Evolutionary conservation across 1,140 invertebrate genomes (phyloP), one percentile per base, ranked within the genome.

Genomic region (Diachasma alloeum): DNA sequence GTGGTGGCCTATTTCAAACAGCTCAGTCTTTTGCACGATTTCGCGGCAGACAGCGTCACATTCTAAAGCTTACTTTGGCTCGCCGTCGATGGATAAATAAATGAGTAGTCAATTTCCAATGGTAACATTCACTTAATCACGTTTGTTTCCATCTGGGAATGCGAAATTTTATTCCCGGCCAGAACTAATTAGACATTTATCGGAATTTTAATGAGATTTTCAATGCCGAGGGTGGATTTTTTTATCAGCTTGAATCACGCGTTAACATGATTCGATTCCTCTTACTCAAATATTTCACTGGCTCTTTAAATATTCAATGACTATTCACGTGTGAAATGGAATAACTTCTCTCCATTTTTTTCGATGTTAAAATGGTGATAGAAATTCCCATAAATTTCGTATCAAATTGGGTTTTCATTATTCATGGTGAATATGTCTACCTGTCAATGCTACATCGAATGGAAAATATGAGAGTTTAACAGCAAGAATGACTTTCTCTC

Each of bases 1-100:
- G 59, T 63, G 59, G 48, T 63, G 59, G 59, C 59, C 59, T 63
- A 63, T 63, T 63, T 63, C 4, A 63, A 31, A 59, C 53, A 24
- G 59, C 59, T 63, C 24, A 26, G 15, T 63, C 22, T 26, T 63
- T 63, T 63, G 59, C 59, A 63, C 59, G 24, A 24, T 13, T 24
- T 63, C 24, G 0, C 13, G 24, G 13, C 59, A 26, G 59, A 63
- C 59, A 26, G 24, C 13, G 22, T 63, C 59, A 63, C 59, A 63
- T 63, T 63, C 59, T 31, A 24, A 26, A 15, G 22, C 59, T 63
- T 31, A 63, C 59, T 63, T 26, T 63, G 59, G 5, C 59, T 26
- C 19, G 6, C 26, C 24, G 13, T 63, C 59, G 59, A 63, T 63
- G 19, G 19, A 63, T 53, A 63, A 63, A 63, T 63, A 63, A 63